Evolutionary conservation across 2,888 invertebrate genomes (phyloP), one percentile per base, ranked within the genome.

Genomic region (Nephrotoma flavescens): DNA sequence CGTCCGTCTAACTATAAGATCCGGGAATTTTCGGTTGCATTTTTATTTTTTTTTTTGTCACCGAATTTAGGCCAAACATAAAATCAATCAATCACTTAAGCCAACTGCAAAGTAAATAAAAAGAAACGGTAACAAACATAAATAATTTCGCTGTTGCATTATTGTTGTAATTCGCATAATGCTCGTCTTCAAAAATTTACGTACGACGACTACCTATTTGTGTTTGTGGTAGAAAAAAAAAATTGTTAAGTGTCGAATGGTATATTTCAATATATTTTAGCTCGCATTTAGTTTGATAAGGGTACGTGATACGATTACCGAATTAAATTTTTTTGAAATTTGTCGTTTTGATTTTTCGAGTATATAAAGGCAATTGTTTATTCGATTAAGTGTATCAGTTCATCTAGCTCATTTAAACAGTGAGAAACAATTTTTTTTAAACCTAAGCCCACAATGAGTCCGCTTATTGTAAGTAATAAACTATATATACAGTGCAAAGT

Each of bases 381-480:
- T 89, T 89, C 89, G 88, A 89, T 89, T 89, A 88, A 88, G 89
- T 88, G 91, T 91, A 91, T 92, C 92, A 92, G 92, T 92, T 91
- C 89, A 91, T 89, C 90, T 91, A 90, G 89, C 90, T 90, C 90
- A 90, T 91, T 91, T 90, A 90, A 90, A 91, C 91, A 90, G 91
- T 91, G 91, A 90, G 89, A 90, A 89, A 89, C 85, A 84, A 15
- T 84, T 84, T 84, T 84, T 84, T 88, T 87, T 52, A 88, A 88
- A 88, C 89, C 89, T 89, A 91, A 90, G 89, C 89, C 87, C 89
- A 91, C 91, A 92, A 92, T 92, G 91, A 91, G 90, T 91, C 90
- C 91, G 90, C 90, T 92, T 90, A 90, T 90, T 90, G 92, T 92
- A 90, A 92, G 91, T 91, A 89, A 86, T 86, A 7, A 4, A 86